Base-by-base conservation (phyloP, 2,888 invertebrate species). In the Aleiodes testaceus region DNA sequence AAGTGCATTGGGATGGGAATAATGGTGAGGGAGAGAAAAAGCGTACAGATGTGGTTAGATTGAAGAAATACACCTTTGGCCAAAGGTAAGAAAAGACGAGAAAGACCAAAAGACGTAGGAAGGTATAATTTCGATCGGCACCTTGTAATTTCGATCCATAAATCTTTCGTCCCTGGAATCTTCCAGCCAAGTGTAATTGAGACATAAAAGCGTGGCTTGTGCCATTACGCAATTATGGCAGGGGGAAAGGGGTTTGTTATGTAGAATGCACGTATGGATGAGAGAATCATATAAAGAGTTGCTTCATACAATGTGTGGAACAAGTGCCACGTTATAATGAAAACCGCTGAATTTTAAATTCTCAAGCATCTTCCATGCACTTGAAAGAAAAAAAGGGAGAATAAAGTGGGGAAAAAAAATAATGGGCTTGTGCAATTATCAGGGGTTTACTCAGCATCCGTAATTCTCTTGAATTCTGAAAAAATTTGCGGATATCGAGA, bases 141-240 rank as follows among this genome's bases (percentile, higher is more conserved):
- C 77, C 77, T 78, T 79, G 73, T 79, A 79, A 79, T 79, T 79
- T 79, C 72, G 73, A 69, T 66, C 78, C 78, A 77, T 79, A 79
- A 79, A 79, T 79, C 78, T 78, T 74, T 73, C 69, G 72, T 75
- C 76, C 73, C 68, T 68, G 16, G 66, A 78, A 79, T 79, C 75
- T 59, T 36, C 36, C 77, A 74, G 42, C 74, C 69, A 66, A 75
- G 78, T 77, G 75, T 79, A 79, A 79, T 79, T 79, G 79, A 79
- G 79, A 79, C 79, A 79, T 79, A 79, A 79, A 77, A 79, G 77
- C 77, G 78, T 77, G 77, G 77, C 77, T 74, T 70, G 76, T 75
- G 72, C 76, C 75, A 74, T 77, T 76, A 74, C 73, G 70, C 74
- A 75, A 77, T 76, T 76, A 77, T 74, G 26, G n/a, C 0, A n/a